Conservation (phyloP, 2,888 invertebrate species). For the Lordiphosa andalusiaca region DNA sequence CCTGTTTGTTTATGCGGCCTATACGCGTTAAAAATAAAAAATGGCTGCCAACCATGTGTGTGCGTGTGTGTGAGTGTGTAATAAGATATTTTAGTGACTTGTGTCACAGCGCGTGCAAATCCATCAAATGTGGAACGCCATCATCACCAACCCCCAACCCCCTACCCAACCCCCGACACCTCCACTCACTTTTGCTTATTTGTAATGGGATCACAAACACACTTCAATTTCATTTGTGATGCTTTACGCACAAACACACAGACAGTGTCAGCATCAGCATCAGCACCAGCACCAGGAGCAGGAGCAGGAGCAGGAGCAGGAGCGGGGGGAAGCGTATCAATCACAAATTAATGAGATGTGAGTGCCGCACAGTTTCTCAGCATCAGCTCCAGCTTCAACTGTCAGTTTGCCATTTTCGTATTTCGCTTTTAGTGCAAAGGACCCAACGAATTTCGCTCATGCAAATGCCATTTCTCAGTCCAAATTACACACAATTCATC, state of each 20-base stretch:
- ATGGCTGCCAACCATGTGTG: slow-evolving; percentile 56
- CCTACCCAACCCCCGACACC: background rate
- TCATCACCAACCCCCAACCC: slow-evolving; percentile 7
- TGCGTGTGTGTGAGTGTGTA: slow-evolving; percentile 52
- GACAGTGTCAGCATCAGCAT: slow-evolving; percentile 11
- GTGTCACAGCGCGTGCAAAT: slow-evolving; percentile 77
- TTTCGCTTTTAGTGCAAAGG: slow-evolving; percentile 57
- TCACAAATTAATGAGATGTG: slow-evolving; percentile 80
- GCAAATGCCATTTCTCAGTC: slow-evolving; percentile 70
- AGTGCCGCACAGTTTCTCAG: slow-evolving; percentile 66
- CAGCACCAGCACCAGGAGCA: too few species aligned
- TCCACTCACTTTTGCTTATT: slow-evolving; percentile 53
- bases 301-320: background rate
- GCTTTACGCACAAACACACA: slow-evolving; percentile 74
- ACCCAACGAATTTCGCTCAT: slow-evolving; percentile 64
- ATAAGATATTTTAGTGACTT: slow-evolving; percentile 79
- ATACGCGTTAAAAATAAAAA: slow-evolving; percentile 56
- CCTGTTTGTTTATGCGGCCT: slow-evolving; percentile 71
- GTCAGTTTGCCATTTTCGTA: slow-evolving; percentile 55
- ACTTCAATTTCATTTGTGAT: slow-evolving; percentile 76
- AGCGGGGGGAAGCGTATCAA: slow-evolving; percentile 54
- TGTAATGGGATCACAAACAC: slow-evolving; percentile 78
- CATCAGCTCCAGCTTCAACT: slow-evolving; percentile 37
- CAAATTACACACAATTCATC: slow-evolving; percentile 79
- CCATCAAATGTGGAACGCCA: slow-evolving; percentile 75